Percentiles rank a stretch among this genome's conserved stretches.
These are phyloP conservation scores for Irena cyanogastra DNA, from an alignment of 2,113 vertebrate species.

Conservation along the genomic window DNA sequence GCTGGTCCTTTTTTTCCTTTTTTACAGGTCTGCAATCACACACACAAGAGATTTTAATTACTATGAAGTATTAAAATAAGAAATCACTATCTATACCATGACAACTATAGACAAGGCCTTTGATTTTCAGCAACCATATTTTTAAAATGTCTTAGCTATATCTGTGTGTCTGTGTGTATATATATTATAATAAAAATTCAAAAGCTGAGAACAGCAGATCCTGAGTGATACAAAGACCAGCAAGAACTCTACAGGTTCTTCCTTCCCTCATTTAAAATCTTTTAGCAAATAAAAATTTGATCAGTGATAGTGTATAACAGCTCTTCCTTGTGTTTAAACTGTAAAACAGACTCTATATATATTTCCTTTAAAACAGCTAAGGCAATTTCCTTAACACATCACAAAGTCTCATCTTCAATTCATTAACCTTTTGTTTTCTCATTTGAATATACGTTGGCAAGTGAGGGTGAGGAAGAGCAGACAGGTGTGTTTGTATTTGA, in stretches of 20 bases:
- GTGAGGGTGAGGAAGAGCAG: background rate
- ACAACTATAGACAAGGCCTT: background rate
- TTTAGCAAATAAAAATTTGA: background rate
- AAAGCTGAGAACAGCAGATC: background rate
- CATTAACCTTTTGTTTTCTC: background rate
- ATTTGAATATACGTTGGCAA: rapidly evolving
- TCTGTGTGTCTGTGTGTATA: rapidly evolving
- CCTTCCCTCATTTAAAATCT: background rate
- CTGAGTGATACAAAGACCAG: background rate
- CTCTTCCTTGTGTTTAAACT: background rate
- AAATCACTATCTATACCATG: background rate
- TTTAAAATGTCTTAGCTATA: background rate
- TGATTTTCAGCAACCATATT: background rate
- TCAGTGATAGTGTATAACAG: background rate
- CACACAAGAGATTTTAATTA: background rate
- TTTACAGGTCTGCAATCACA: slow-evolving; percentile 81
- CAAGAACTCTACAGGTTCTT: background rate
- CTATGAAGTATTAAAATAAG: background rate
- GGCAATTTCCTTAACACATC: background rate
- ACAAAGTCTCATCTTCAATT: background rate
- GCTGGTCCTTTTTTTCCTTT: slow-evolving; percentile 89
- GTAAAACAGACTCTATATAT: background rate
- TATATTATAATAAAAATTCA: background rate
- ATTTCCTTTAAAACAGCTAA: background rate
- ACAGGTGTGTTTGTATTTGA: background rate